phyloP scores from a whole-genome alignment of 2,113 vertebrate species.

The Pollachius pollachius region DNA sequence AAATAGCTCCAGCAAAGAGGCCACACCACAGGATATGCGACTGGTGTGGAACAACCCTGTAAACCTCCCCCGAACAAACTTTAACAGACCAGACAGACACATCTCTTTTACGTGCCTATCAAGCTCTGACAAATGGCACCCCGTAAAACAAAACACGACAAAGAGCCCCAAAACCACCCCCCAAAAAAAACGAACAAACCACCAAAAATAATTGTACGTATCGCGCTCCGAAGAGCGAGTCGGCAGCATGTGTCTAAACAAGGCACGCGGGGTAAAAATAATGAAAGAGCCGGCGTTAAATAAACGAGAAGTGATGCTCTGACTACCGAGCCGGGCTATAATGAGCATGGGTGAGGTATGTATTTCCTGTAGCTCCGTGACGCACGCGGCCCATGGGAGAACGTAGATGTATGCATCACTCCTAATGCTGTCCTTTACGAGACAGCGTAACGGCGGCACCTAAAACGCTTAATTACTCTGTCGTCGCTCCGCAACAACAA shows the following conservation, averaged over 20 bases:
- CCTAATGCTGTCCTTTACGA: constrained; percentile 58
- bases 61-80: constrained; percentile 16
- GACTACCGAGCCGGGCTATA: constrained; percentile 18
- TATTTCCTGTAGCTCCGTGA: constrained; percentile 48
- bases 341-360: constrained; percentile 26
- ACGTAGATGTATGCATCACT: constrained; percentile 53
- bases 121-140: too few relatives aligned
- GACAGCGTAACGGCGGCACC: constrained; percentile 48
- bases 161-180: too few relatives aligned
- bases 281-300: background rate
- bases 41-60: constrained; percentile 22
- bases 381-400: constrained; percentile 35
- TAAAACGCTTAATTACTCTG: constrained; percentile 58
- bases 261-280: background rate
- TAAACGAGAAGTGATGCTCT: background rate
- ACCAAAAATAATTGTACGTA: too few relatives aligned
- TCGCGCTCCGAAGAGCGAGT: too few relatives aligned
- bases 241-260: too few relatives aligned
- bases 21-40: constrained; percentile 19
- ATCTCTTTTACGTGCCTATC: too few relatives aligned
- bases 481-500: constrained; percentile 53
- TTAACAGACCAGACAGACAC: too few relatives aligned
- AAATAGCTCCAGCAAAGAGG: constrained; percentile 41
- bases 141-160: too few relatives aligned
- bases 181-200: too few relatives aligned